These are phyloP conservation scores for Theretra japonica DNA, from an alignment of 2,888 invertebrate species.

Conservation along the genomic window DNA sequence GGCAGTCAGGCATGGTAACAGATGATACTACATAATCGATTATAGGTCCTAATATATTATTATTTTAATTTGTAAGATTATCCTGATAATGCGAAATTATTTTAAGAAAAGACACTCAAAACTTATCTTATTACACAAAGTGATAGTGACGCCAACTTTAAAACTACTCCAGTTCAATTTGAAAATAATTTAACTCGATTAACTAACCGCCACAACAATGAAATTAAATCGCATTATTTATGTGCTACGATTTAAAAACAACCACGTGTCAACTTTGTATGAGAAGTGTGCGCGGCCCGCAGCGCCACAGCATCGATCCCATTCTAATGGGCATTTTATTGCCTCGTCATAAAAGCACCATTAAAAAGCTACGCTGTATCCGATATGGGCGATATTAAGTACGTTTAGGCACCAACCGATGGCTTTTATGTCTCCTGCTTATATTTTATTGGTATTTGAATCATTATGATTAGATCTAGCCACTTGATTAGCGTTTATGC, in stretches of 20 bases:
- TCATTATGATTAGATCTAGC: conserved; percentile 22
- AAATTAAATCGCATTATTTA: no score
- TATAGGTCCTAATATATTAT: no score
- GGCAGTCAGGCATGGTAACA: no score
- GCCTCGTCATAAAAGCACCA: conserved; percentile 52
- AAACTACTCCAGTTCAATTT: no score
- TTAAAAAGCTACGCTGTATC: conserved; percentile 47
- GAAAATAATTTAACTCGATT: no score
- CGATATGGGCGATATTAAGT: conserved; percentile 43
- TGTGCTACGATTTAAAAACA: neutral
- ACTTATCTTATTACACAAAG: no score
- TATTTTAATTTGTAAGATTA: no score
- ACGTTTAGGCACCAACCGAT: conserved; percentile 23
- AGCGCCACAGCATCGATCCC: conserved; percentile 42
- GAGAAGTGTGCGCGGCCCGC: neutral
- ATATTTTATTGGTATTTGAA: conserved; percentile 23
- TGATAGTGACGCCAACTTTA: no score
- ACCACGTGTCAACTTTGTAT: neutral
- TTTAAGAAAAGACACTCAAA: no score
- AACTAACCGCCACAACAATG: no score
- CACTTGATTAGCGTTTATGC: conserved; percentile 13
- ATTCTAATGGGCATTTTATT: conserved; percentile 59
- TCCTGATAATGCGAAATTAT: no score
- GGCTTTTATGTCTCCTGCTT: conserved; percentile 9
- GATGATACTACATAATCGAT: no score